Base-by-base conservation (phyloP, 2,888 invertebrate species). In the Lithosia quadra region DNA sequence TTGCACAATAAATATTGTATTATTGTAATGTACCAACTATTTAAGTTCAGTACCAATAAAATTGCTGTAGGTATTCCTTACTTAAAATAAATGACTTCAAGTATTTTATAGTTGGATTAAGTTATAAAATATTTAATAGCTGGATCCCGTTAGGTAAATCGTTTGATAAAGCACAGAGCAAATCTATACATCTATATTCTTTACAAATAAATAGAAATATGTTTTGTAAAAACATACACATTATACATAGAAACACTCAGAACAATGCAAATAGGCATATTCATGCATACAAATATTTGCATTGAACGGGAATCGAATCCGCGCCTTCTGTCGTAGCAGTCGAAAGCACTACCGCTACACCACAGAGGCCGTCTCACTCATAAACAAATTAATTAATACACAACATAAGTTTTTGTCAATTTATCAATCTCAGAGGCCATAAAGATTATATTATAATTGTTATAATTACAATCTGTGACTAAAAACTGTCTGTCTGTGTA, bases 401-500 rank as follows among this genome's bases (percentile, higher is more conserved):
- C n/a, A 49, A 62, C n/a, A n/a, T 55, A 63, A 10, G 22, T 60
- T 53, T 60, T 63, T 39, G 22, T 56, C 13, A 33, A 39, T n/a
- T n/a, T 13, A 21, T 43, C 61, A 68, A 68, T 68, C 68, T 49
- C 68, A 4, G 53, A 34, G 59, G 24, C 49, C 34, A 18, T 33
- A 63, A 43, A n/a, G 34, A 34, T 28, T 13, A n/a, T n/a, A n/a
- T n/a, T n/a, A n/a, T 68, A 59, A 64, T 60, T 33, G 36, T 34
- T 58, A n/a, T 33, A 43, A 65, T 60, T 59, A 68, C 18, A 53
- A 34, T 58, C 21, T 39, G 39, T 21, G 22, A 33, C 53, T 36
- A 71, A 72, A 80, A 78, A 74, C 71, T 57, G 71, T 67, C 69
- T 72, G 71, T 63, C 68, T 63, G 71, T 63, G 43, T 62, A 62